phyloP scores from a whole-genome alignment of 53 echinoderm and acorn worm species.

The Pentamera pediparva region DNA sequence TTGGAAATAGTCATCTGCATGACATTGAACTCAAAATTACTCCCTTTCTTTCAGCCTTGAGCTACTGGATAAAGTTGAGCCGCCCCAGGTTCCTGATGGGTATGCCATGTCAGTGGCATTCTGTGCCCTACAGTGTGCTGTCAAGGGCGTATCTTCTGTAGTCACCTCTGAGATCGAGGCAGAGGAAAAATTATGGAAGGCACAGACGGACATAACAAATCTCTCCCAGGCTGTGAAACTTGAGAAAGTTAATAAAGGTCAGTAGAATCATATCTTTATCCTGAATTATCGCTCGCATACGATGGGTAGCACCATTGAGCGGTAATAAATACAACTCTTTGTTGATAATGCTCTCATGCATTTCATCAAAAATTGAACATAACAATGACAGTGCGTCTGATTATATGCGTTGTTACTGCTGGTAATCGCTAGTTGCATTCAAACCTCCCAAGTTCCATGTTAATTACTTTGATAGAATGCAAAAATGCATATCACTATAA shows the following conservation, averaged over 20 bases:
- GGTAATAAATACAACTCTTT: too few species aligned
- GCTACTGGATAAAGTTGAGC: conserved; percentile 78
- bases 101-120: conserved; percentile 87
- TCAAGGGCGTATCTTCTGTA: conserved; percentile 82
- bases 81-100: conserved; percentile 82
- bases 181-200: conserved; percentile 54
- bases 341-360: too few species aligned
- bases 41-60: conserved; percentile 63
- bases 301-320: too few species aligned
- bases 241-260: conserved; percentile 20
- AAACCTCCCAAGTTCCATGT: too few species aligned
- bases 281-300: not conserved
- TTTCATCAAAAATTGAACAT: too few species aligned
- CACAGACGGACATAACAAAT: not conserved
- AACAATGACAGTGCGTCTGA: too few species aligned
- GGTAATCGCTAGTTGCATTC: too few species aligned
- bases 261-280: not conserved
- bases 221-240: conserved; percentile 7
- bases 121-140: conserved; percentile 70
- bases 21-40: not conserved
- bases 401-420: too few species aligned
- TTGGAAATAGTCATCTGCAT: not conserved
- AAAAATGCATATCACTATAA: too few species aligned
- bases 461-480: too few species aligned
- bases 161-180: conserved; percentile 82